Percentiles rank a stretch among this genome's conserved stretches.
Conservation (phyloP, 2,888 invertebrate species). For the Nephrotoma appendiculata region DNA sequence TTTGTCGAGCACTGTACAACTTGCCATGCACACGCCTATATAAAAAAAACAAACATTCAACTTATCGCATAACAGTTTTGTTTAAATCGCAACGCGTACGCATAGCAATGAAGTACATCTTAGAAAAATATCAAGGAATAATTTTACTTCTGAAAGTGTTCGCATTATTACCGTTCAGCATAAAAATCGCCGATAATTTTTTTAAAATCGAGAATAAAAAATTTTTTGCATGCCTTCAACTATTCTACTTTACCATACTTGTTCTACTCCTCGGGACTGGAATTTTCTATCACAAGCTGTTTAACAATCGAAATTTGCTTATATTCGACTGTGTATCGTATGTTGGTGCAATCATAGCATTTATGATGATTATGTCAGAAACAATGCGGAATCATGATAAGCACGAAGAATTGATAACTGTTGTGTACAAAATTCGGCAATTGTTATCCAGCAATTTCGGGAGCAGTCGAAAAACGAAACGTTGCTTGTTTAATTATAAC, state of each 20-base stretch:
- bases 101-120: not conserved
- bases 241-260: not conserved
- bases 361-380: not conserved
- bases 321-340: not conserved
- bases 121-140: not conserved
- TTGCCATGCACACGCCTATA: not conserved
- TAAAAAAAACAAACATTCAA: not conserved
- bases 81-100: not conserved
- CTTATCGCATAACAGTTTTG: not conserved
- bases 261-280: not conserved
- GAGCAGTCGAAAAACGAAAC: not conserved
- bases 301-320: not conserved
- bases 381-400: not conserved
- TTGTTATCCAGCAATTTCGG: not conserved
- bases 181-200: not conserved
- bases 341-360: not conserved
- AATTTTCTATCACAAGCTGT: not conserved
- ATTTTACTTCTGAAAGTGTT: not conserved
- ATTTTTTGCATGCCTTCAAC: not conserved
- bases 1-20: not conserved
- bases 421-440: not conserved
- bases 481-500: not conserved
- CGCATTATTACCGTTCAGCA: not conserved
- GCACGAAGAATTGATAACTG: not conserved
- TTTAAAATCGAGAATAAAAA: not conserved